Evolutionary conservation across 2,797 vertebrate species (phyloP).

Genomic region (Danio aesculapii): DNA sequence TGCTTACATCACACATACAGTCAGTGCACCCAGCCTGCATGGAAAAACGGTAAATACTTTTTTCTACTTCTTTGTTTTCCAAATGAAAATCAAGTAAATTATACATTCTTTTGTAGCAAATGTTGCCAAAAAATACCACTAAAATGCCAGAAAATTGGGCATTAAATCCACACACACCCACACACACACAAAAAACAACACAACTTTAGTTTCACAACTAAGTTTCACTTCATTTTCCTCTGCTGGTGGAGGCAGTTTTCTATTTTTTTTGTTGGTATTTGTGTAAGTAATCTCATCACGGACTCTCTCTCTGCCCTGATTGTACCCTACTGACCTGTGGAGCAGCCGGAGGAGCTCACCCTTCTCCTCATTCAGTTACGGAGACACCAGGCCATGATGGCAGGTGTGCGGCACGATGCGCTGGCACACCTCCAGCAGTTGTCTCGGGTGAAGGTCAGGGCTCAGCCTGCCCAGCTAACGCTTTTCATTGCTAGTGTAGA

Average conservation of each 20-base stretch:
- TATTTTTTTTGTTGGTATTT: background rate
- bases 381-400: conserved; percentile 94
- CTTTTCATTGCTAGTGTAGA: conserved; percentile 56
- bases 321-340: conserved; percentile 77
- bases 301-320: conserved; percentile 58
- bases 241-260: background rate
- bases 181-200: background rate
- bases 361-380: conserved; percentile 95
- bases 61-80: too few species aligned
- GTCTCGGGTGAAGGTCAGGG: conserved; percentile 75
- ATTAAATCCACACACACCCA: too few species aligned
- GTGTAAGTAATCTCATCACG: conserved; percentile 24
- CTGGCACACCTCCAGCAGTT: conserved; percentile 87
- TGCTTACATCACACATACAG: conserved; percentile 95
- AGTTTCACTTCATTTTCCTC: background rate
- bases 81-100: background rate
- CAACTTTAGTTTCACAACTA: too few species aligned
- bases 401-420: conserved; percentile 86
- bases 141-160: background rate
- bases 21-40: conserved; percentile 94
- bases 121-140: background rate
- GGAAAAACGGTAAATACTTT: conserved; percentile 90
- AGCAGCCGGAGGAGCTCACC: conserved; percentile 95
- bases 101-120: background rate
- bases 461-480: conserved; percentile 68